Conservation (phyloP, 2,888 invertebrate genomes). For the Sepioteuthis lessoniana region DNA sequence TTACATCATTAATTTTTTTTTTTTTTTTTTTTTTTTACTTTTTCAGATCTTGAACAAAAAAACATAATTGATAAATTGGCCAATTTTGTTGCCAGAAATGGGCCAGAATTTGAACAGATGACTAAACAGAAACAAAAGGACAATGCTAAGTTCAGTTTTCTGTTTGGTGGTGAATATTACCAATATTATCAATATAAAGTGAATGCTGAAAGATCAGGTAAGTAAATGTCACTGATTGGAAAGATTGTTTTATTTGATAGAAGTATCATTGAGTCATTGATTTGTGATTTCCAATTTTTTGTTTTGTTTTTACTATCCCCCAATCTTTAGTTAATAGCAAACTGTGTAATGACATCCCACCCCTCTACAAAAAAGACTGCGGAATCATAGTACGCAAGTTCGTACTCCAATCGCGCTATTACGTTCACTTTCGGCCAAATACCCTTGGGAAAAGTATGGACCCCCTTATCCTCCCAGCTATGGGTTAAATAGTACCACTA, state of each 20-base stretch:
- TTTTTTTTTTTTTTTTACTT: slow-evolving; percentile 48
- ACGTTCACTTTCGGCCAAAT: too few relatives aligned
- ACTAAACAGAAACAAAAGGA: slow-evolving; percentile 98
- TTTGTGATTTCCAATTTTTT: too few relatives aligned
- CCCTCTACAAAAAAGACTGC: too few relatives aligned
- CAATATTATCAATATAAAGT: slow-evolving; percentile 98
- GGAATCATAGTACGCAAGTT: too few relatives aligned
- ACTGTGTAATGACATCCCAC: background rate
- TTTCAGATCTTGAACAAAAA: slow-evolving; percentile 88
- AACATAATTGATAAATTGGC: slow-evolving; percentile 99
- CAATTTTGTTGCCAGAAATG: slow-evolving; percentile 98
- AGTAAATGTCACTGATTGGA: slow-evolving; percentile 72
- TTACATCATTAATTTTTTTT: background rate
- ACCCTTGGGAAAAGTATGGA: too few relatives aligned
- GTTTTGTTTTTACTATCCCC: too few relatives aligned
- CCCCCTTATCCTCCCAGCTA: too few relatives aligned
- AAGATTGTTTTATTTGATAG: background rate
- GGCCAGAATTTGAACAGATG: slow-evolving; percentile 99
- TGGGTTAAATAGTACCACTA: too few relatives aligned
- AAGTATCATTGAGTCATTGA: too few relatives aligned
- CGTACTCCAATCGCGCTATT: too few relatives aligned
- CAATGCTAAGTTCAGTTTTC: slow-evolving; percentile 96
- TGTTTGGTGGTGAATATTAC: slow-evolving; percentile 95
- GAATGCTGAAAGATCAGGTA: slow-evolving; percentile 88
- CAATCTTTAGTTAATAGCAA: too few relatives aligned